Evolutionary conservation across 2,888 invertebrate species (phyloP).

Genomic region (Agrenia bidenticulata): DNA sequence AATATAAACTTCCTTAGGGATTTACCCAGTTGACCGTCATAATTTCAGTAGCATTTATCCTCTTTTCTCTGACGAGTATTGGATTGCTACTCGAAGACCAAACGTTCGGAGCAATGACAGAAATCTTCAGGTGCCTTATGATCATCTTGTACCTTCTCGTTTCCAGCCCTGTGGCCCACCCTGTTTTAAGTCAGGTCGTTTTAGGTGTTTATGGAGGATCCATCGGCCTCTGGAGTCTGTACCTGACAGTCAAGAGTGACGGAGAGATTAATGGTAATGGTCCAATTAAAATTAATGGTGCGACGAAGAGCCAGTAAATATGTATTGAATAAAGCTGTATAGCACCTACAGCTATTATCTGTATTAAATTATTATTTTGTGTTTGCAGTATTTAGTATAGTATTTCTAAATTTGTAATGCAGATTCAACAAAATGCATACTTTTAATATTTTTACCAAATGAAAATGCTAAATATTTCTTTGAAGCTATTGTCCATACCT

Average conservation of each 20-base stretch:
- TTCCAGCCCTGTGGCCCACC: constrained; percentile 15
- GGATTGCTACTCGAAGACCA: constrained; percentile 65
- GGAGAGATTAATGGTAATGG: too few species aligned
- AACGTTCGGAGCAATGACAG: constrained; percentile 30
- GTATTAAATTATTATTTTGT: too few species aligned
- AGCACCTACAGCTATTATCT: too few species aligned
- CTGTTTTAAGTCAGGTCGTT: constrained; percentile 20
- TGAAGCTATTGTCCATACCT: too few species aligned
- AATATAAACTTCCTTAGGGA: constrained; percentile 59
- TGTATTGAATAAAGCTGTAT: too few species aligned
- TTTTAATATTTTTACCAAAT: too few species aligned
- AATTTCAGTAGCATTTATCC: constrained; percentile 65
- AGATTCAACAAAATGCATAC: too few species aligned
- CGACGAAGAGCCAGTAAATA: too few species aligned
- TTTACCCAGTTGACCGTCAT: constrained; percentile 64
- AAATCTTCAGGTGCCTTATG: constrained; percentile 26
- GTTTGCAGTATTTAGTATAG: too few species aligned
- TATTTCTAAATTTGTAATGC: too few species aligned
- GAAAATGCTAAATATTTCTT: too few species aligned
- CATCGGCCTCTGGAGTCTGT: constrained; percentile 34
- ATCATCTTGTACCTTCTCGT: constrained; percentile 23
- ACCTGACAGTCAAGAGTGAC: constrained; percentile 1
- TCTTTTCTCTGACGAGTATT: constrained; percentile 68
- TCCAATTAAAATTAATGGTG: too few species aligned
- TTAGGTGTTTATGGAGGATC: constrained; percentile 27